Base-by-base conservation (phyloP, 2,888 invertebrate genomes). In the Pandemis heparana region DNA sequence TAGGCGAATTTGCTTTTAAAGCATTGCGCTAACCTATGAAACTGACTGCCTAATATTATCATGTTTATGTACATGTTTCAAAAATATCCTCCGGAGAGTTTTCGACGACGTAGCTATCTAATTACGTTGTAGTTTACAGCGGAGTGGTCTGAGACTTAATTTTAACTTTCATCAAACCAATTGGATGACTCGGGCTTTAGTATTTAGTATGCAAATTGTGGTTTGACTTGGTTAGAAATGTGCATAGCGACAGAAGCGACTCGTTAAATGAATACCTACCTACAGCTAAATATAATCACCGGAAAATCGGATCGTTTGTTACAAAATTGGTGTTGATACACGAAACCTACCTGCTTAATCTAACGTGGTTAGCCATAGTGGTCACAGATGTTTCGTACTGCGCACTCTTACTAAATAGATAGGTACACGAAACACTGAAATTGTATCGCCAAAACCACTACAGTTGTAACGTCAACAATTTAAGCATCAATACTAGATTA, bases 1-100 rank as follows among this genome's bases (percentile, higher is more conserved):
- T 75, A 77, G 75, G 75, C 77, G 70, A 74, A 78, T 78, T 82
- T 82, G 89, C 89, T 89, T 88, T 84, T 82, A 46, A 90, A 90
- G 89, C 89, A 81, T 77, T 75, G 43, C 70, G 65, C 74, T 74
- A 73, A 73, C 68, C 68, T 69, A 74, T 74, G 70, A 65, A 74
- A 74, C 56, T 59, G 64, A 60, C 69, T 53, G 74, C 41, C 67
- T 63, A 67, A 41, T 23, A 39, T 60, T 46, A 61, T 64, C 62
- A 71, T 66, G 51, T 67, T 59, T 65, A 74, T 74, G 69, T 74
- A 74, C 74, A 74, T 16, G 51, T 74, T 69, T 74, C 74, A 69
- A 74, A 74, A 74, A 74, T 74, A 74, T 53, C 59, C 65, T 65
- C 64, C 56, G 9, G 1, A 59, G 1, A 46, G 64, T 70, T 65